Percentiles rank a stretch among this genome's conserved stretches.
phyloP scores from a whole-genome alignment of 2,888 invertebrate genomes.

The Tetrapedia diversipes region DNA sequence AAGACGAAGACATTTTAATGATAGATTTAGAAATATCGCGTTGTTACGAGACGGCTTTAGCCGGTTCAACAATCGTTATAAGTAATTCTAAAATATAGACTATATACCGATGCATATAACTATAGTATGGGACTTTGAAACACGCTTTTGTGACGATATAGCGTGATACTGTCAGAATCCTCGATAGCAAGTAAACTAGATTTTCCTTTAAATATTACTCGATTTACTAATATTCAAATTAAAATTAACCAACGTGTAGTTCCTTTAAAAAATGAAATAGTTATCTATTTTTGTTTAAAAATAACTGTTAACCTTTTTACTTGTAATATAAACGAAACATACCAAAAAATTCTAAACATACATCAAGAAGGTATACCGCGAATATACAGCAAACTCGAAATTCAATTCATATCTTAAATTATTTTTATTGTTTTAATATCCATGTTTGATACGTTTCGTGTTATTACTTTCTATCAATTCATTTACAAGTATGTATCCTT shows the following conservation, averaged over 20 bases:
- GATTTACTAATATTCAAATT: constrained; percentile 1
- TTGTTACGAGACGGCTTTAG: constrained; percentile 29
- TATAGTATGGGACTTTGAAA: constrained; percentile 44
- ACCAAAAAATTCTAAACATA: constrained; percentile 11
- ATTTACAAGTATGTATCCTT: constrained; percentile 19
- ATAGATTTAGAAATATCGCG: constrained; percentile 49
- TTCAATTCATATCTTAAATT: constrained; percentile 20
- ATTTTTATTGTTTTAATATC: constrained; percentile 17
- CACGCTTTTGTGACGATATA: constrained; percentile 26
- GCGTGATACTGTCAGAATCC: constrained; percentile 28
- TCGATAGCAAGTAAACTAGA: constrained; percentile 29
- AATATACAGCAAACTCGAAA: constrained; percentile 28
- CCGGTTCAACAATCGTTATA: constrained; percentile 55
- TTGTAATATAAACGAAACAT: constrained; percentile 6
- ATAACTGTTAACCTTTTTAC: constrained; percentile 1
- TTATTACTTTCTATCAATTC: constrained; percentile 32
- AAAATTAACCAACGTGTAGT: constrained; percentile 11
- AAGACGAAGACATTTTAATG: constrained; percentile 34
- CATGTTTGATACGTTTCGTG: constrained; percentile 8
- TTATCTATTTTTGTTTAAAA: constrained; percentile 6
- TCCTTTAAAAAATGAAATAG: constrained; percentile 5
- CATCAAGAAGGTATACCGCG: constrained; percentile 4
- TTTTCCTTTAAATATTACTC: too few species aligned
- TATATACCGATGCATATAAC: constrained; percentile 60
- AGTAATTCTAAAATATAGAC: constrained; percentile 64